phyloP scores from a whole-genome alignment of 2,888 invertebrate genomes.

The Dasypolia templi region DNA sequence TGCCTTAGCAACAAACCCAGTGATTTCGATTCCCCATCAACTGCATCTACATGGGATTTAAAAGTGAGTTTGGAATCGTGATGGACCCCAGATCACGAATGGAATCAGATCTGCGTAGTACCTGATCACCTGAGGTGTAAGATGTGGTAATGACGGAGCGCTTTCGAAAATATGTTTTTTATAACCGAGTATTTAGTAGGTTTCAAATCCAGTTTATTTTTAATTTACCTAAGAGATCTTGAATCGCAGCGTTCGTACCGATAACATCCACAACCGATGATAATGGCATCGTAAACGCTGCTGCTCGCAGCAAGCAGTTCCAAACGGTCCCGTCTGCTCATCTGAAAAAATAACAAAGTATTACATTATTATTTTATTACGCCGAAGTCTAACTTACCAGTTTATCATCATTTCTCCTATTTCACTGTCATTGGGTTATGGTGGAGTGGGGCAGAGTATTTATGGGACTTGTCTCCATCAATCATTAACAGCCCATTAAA shows the following conservation, averaged over 20 bases:
- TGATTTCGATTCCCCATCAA: no score
- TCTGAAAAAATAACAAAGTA: background rate
- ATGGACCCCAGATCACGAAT: no score
- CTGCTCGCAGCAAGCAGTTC: background rate
- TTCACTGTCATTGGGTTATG: background rate
- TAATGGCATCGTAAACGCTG: background rate
- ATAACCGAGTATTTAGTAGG: no score
- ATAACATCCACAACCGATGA: background rate
- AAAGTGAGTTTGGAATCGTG: no score
- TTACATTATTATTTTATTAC: background rate
- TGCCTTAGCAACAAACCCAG: no score
- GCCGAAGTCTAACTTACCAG: background rate
- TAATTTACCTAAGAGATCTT: background rate
- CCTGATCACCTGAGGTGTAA: no score
- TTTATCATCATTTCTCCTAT: background rate
- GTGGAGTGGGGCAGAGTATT: background rate
- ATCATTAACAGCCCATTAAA: no score
- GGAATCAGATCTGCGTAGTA: no score
- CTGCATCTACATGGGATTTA: no score
- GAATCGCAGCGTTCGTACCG: background rate
- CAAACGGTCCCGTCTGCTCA: background rate
- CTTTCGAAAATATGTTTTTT: no score
- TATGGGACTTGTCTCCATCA: background rate
- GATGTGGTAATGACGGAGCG: no score
- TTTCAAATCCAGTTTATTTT: no score